Percentiles rank a stretch among this genome's conserved stretches.
Conservation (phyloP, 2,113 vertebrate species). For the Oncorhynchus tshawytscha region DNA sequence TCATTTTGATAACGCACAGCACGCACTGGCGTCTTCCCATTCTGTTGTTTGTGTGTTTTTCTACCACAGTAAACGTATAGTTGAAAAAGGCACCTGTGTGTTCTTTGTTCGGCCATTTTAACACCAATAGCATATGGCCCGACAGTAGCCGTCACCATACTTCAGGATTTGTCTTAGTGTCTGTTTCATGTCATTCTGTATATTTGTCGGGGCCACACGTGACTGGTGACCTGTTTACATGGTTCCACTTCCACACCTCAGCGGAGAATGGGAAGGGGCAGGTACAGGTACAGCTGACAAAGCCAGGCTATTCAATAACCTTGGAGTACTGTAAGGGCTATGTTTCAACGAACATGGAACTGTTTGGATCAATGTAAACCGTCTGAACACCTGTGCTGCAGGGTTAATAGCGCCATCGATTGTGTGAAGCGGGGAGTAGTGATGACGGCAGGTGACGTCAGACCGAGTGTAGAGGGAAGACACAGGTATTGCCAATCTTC, state of each 20-base stretch:
- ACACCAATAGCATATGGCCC: constrained; percentile 40
- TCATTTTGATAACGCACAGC: constrained; percentile 22
- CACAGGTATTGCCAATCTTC: constrained; percentile 17
- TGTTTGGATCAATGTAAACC: constrained; percentile 8
- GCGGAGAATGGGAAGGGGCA: constrained; percentile 32
- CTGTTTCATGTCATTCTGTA: constrained; percentile 46
- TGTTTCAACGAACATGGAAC: constrained; percentile 22
- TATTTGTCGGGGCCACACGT: constrained; percentile 36
- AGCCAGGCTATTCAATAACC: constrained; percentile 30
- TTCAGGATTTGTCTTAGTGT: constrained; percentile 40
- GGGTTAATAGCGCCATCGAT: not conserved
- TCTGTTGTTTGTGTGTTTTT: constrained; percentile 7
- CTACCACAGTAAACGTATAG: constrained; percentile 29
- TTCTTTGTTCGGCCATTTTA: constrained; percentile 40
- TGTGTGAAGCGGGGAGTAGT: not conserved
- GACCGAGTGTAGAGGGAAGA: not conserved
- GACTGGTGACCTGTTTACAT: constrained; percentile 45
- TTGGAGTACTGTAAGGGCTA: constrained; percentile 10
- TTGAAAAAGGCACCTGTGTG: constrained; percentile 8
- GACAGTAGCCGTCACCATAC: constrained; percentile 42
- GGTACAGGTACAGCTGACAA: constrained; percentile 25
- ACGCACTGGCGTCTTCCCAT: constrained; percentile 6
- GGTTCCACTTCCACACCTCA: constrained; percentile 36
- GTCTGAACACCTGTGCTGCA: not conserved
- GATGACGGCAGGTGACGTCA: constrained; percentile 9